These are phyloP conservation scores for Pegoplata infirma DNA, from an alignment of 2,888 invertebrate species.

Conservation along the genomic window DNA sequence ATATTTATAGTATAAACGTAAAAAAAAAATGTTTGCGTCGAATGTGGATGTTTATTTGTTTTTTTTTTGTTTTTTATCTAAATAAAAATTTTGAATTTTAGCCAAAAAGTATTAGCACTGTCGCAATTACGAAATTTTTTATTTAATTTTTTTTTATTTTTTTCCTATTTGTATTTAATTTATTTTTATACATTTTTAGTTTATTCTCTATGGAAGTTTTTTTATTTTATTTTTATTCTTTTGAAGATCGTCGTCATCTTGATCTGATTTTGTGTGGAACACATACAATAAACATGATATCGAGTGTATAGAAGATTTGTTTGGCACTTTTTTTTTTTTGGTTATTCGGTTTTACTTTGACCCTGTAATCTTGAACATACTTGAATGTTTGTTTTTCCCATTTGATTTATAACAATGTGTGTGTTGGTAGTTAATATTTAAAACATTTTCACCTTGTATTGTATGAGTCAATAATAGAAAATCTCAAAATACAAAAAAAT, in stretches of 20 bases:
- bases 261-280: not conserved
- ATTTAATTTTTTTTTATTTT: slow-evolving; percentile 23
- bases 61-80: slow-evolving; percentile 29
- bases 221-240: not conserved
- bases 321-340: no score
- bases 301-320: no score
- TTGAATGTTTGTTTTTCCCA: slow-evolving; percentile 1
- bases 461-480: slow-evolving; percentile 54
- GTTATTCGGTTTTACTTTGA: no score
- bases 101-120: slow-evolving; percentile 50
- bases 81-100: slow-evolving; percentile 52
- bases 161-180: not conserved
- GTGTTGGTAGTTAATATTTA: slow-evolving; percentile 8
- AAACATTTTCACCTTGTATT: slow-evolving; percentile 53
- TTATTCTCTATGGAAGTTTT: not conserved
- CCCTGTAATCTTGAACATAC: slow-evolving; percentile 36
- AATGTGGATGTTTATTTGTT: slow-evolving; percentile 48
- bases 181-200: not conserved
- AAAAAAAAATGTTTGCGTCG: slow-evolving; percentile 31
- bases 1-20: slow-evolving; percentile 15
- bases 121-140: slow-evolving; percentile 58
- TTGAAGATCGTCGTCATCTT: not conserved
- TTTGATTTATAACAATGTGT: slow-evolving; percentile 18
- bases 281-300: not conserved
- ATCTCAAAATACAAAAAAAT: not conserved